Evolutionary conservation across 2,797 vertebrate genomes (phyloP).

Genomic region (Lacerta agilis): DNA sequence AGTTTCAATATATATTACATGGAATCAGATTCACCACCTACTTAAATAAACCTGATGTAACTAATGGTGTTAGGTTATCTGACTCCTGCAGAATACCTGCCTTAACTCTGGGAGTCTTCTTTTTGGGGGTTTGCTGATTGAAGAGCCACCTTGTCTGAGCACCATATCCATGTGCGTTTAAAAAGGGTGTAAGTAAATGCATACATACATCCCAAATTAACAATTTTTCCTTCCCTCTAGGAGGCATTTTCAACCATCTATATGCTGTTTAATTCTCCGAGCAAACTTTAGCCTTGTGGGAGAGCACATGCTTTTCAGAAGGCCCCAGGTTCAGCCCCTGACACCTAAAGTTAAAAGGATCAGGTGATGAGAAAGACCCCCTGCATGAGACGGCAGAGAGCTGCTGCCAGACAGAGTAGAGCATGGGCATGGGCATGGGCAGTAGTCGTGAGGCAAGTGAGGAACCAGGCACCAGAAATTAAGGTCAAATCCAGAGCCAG

Average conservation of each 20-base stretch:
- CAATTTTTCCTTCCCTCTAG: conserved; percentile 13
- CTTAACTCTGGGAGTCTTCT: conserved; percentile 9
- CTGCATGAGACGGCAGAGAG: no score
- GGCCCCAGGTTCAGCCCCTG: no score
- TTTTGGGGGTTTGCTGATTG: no score
- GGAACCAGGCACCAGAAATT: no score
- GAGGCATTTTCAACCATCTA: conserved; percentile 30
- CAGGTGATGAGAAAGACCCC: no score
- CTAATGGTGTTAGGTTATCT: conserved; percentile 58
- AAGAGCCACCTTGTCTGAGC: conserved; percentile 21
- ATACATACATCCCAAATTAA: conserved; percentile 33
- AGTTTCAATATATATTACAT: conserved; percentile 44
- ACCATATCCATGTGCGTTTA: not conserved
- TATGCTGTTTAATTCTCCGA: conserved; percentile 24
- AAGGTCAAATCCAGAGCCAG: no score
- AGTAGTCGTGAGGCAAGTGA: no score
- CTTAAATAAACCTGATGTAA: conserved; percentile 39
- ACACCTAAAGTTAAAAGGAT: no score
- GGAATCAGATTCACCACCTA: conserved; percentile 45
- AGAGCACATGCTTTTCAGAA: not conserved
- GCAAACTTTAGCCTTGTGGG: not conserved
- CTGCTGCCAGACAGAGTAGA: no score
- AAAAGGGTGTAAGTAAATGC: conserved; percentile 43
- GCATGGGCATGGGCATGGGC: no score
- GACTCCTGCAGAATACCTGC: conserved; percentile 39